These are phyloP conservation scores for Otus sunia DNA, from an alignment of 2,113 vertebrate species.

Conservation along the genomic window DNA sequence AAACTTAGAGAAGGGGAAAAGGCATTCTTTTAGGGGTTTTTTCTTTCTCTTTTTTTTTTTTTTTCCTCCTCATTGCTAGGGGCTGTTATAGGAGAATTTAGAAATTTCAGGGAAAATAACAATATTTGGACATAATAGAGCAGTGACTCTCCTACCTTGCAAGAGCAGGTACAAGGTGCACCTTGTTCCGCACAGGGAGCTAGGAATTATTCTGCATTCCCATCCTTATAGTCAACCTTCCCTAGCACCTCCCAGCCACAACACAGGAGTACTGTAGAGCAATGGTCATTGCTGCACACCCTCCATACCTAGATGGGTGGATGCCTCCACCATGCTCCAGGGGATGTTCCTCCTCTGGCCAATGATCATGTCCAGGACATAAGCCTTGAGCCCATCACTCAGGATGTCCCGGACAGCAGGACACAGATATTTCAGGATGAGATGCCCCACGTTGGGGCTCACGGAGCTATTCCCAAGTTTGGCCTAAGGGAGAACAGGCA, in stretches of 20 bases:
- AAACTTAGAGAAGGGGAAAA: background rate
- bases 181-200: background rate
- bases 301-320: conserved; percentile 87
- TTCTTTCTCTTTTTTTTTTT: too few relatives aligned
- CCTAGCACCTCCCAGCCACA: background rate
- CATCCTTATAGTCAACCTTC: background rate
- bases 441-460: conserved; percentile 94
- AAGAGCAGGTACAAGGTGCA: background rate
- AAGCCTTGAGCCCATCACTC: conserved; percentile 90
- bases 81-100: background rate
- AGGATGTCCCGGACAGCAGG: conserved; percentile 89
- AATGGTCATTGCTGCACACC: background rate
- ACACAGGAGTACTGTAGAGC: rapidly evolving
- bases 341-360: conserved; percentile 92
- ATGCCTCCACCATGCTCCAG: conserved; percentile 94
- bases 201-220: background rate
- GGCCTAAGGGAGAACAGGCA: conserved; percentile 73
- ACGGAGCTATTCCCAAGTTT: conserved; percentile 97
- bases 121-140: background rate
- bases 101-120: background rate
- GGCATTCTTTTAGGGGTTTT: background rate
- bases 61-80: background rate
- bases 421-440: conserved; percentile 96
- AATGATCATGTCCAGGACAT: conserved; percentile 91
- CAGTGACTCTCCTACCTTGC: background rate